A percentile compares a stretch with the other conserved stretches of the same genome.
Evolutionary conservation across 1,140 invertebrate genomes (phyloP).

Genomic region (Sycophila sp.): DNA sequence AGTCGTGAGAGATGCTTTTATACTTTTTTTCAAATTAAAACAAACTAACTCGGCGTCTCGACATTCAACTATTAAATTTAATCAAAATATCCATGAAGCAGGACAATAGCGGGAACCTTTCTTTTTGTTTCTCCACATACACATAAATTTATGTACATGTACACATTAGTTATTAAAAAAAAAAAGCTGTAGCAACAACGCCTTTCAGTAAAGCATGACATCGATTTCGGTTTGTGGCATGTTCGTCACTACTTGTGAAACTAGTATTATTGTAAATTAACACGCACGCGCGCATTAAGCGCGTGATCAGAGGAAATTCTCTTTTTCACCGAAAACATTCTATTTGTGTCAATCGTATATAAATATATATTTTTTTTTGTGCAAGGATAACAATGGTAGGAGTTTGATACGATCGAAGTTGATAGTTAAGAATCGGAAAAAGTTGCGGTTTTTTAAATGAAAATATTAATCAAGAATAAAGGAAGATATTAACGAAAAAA

Average conservation of each 20-base stretch:
- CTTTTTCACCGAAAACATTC: conserved; percentile 20
- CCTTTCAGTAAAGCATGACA: conserved; percentile 6
- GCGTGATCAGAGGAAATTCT: conserved; percentile 9
- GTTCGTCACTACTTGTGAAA: conserved; percentile 48
- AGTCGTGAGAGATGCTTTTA: conserved; percentile 29
- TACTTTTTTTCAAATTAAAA: conserved; percentile 31
- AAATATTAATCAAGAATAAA: conserved; percentile 23
- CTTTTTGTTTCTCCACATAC: conserved; percentile 1
- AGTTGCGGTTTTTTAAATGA: conserved; percentile 11
- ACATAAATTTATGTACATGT: background rate
- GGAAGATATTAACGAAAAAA: background rate
- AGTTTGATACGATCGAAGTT: conserved; percentile 9
- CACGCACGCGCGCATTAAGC: conserved; percentile 36
- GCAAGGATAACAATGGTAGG: conserved; percentile 7
- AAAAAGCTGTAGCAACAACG: background rate
- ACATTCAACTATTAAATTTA: conserved; percentile 7
- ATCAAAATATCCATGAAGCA: conserved; percentile 30
- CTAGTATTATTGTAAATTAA: conserved; percentile 54
- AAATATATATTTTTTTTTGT: conserved; percentile 4
- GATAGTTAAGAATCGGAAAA: background rate
- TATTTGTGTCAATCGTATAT: conserved; percentile 20
- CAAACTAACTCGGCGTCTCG: conserved; percentile 24
- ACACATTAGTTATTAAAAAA: too few relatives aligned
- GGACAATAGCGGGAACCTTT: conserved; percentile 4
- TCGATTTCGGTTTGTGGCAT: conserved; percentile 23